These are phyloP conservation scores for Archocentrus centrarchus DNA, from an alignment of 2,113 vertebrate species.

Conservation along the genomic window DNA sequence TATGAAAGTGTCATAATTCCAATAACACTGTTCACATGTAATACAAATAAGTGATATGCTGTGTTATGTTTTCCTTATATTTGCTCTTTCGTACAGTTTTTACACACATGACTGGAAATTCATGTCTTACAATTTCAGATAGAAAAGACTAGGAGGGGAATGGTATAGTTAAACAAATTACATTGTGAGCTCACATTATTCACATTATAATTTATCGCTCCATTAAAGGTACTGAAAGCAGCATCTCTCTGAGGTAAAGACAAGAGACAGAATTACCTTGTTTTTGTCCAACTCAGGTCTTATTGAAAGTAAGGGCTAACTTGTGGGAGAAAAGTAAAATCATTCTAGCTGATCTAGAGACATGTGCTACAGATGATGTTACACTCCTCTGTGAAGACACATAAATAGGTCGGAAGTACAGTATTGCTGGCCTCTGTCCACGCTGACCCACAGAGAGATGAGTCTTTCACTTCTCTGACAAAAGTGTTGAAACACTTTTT, in stretches of 20 bases:
- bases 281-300: too few relatives aligned
- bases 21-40: too few relatives aligned
- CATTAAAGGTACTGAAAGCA: not conserved
- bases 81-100: not conserved
- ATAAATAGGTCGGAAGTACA: conserved; percentile 70
- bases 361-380: not conserved
- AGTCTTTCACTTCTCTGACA: conserved; percentile 76
- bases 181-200: not conserved
- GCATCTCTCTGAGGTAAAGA: not conserved
- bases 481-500: conserved; percentile 78
- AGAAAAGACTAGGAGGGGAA: not conserved
- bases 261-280: not conserved
- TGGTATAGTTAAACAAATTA: not conserved
- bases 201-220: not conserved
- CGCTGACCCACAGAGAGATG: conserved; percentile 75
- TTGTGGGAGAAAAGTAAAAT: not conserved
- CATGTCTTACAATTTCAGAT: not conserved
- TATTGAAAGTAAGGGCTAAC: too few relatives aligned
- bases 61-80: too few relatives aligned
- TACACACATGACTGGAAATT: too few relatives aligned
- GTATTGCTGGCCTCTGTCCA: conserved; percentile 63
- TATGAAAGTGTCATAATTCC: too few relatives aligned
- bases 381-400: not conserved
- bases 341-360: not conserved
- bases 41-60: too few relatives aligned